Evolutionary conservation across 2,888 invertebrate species (phyloP).

Genomic region (Asteroscopus sphinx): DNA sequence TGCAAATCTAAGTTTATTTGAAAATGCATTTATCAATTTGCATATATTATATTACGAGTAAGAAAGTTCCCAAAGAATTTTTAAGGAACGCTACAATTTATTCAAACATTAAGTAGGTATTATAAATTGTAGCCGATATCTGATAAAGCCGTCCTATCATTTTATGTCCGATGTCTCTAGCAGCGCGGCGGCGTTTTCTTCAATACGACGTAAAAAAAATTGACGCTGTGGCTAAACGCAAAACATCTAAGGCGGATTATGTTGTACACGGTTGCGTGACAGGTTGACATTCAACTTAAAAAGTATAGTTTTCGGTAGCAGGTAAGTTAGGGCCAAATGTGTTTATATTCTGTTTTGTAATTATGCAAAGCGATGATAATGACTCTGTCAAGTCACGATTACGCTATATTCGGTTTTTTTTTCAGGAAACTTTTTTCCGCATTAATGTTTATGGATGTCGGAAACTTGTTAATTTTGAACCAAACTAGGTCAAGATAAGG

Average conservation of each 20-base stretch:
- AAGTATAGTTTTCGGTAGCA: slow-evolving; percentile 69
- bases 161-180: slow-evolving; percentile 19
- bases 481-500: slow-evolving; percentile 47
- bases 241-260: slow-evolving; percentile 62
- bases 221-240: slow-evolving; percentile 50
- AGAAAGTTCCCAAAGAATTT: slow-evolving; percentile 6
- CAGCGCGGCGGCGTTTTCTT: slow-evolving; percentile 28
- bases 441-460: slow-evolving; percentile 43
- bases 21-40: slow-evolving; percentile 8
- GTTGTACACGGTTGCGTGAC: slow-evolving; percentile 79
- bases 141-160: slow-evolving; percentile 20
- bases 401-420: slow-evolving; percentile 59
- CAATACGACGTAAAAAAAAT: slow-evolving; percentile 61
- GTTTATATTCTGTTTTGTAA: slow-evolving; percentile 75
- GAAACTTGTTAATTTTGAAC: slow-evolving; percentile 40
- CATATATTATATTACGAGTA: slow-evolving; percentile 15
- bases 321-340: slow-evolving; percentile 68
- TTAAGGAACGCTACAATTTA: neutral
- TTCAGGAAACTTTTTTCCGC: slow-evolving; percentile 54
- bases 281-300: slow-evolving; percentile 75
- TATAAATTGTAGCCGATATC: slow-evolving; percentile 17
- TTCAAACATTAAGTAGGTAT: slow-evolving; percentile 18
- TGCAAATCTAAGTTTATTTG: slow-evolving; percentile 26
- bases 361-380: slow-evolving; percentile 76
- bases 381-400: slow-evolving; percentile 73